A percentile compares a stretch with the other conserved stretches of the same genome.
These are phyloP conservation scores for Machimus atricapillus DNA, from an alignment of 2,888 invertebrate species.

Conservation along the genomic window DNA sequence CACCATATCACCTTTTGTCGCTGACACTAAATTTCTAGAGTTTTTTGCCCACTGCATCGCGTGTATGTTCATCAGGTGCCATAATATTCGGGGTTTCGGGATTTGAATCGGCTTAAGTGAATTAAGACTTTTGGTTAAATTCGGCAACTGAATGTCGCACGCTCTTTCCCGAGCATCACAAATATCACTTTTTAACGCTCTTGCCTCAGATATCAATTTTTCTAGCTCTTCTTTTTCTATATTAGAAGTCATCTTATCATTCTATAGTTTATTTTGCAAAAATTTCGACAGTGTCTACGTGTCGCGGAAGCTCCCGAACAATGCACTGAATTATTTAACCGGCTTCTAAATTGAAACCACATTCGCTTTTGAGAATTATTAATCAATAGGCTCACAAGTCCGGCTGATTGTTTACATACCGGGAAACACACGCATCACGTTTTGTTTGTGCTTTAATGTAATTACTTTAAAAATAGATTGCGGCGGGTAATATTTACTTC, in stretches of 20 bases:
- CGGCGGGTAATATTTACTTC: not conserved
- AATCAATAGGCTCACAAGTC: not conserved
- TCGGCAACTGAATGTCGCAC: slow-evolving; percentile 93
- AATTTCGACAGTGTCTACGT: not conserved
- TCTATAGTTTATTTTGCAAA: not conserved
- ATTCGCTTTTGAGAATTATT: not conserved
- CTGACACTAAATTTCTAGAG: slow-evolving; percentile 95
- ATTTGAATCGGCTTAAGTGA: slow-evolving; percentile 97
- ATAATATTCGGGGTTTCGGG: slow-evolving; percentile 94
- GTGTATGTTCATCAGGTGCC: slow-evolving; percentile 98
- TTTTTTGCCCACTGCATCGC: slow-evolving; percentile 99
- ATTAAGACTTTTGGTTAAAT: slow-evolving; percentile 93
- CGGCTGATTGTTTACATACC: not conserved
- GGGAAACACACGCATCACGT: not conserved
- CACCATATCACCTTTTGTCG: slow-evolving; percentile 97
- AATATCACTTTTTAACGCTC: slow-evolving; percentile 96
- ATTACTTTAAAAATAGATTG: not conserved
- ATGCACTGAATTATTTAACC: not conserved
- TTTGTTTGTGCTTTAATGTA: not conserved
- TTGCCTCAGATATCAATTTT: slow-evolving; percentile 95
- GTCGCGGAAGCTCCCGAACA: not conserved
- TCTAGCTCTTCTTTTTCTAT: slow-evolving; percentile 72
- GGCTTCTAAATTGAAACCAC: not conserved
- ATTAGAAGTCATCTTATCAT: not conserved
- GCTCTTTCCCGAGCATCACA: slow-evolving; percentile 96